A percentile compares a stretch with the other conserved stretches of the same genome.
Conservation (phyloP, 2,797 vertebrate species). For the Platalea minor region DNA sequence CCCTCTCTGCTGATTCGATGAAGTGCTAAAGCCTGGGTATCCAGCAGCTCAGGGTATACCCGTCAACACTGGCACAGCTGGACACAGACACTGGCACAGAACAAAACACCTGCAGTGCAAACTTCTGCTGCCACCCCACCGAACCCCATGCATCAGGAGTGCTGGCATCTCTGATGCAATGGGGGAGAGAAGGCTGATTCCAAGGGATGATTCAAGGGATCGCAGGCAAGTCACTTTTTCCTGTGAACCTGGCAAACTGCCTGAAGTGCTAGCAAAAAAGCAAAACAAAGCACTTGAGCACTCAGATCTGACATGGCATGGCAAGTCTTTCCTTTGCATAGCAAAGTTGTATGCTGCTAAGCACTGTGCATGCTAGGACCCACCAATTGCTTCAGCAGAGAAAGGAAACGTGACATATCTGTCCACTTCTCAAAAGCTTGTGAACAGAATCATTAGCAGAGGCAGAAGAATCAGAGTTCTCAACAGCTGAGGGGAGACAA, state of each 20-base stretch:
- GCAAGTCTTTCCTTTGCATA: background rate
- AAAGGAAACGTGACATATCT: background rate
- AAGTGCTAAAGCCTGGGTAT: background rate
- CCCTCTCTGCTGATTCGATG: background rate
- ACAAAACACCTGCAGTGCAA: background rate
- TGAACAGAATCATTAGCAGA: background rate
- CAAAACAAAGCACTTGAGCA: background rate
- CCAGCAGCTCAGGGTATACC: background rate
- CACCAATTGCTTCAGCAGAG: background rate
- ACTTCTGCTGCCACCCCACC: background rate
- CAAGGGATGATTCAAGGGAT: background rate
- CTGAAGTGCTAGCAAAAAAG: background rate
- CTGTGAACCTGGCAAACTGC: background rate
- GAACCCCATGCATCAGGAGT: accelerated
- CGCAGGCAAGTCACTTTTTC: background rate
- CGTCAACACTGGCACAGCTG: background rate
- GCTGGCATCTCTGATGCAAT: background rate
- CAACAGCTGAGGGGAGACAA: background rate
- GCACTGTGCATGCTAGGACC: background rate
- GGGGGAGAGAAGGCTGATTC: background rate
- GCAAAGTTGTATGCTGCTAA: background rate
- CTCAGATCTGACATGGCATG: background rate
- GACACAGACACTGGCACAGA: background rate
- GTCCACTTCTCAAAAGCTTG: background rate
- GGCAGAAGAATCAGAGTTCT: background rate